phyloP scores from a whole-genome alignment of 2,797 vertebrate genomes.

The Molossus molossus region DNA sequence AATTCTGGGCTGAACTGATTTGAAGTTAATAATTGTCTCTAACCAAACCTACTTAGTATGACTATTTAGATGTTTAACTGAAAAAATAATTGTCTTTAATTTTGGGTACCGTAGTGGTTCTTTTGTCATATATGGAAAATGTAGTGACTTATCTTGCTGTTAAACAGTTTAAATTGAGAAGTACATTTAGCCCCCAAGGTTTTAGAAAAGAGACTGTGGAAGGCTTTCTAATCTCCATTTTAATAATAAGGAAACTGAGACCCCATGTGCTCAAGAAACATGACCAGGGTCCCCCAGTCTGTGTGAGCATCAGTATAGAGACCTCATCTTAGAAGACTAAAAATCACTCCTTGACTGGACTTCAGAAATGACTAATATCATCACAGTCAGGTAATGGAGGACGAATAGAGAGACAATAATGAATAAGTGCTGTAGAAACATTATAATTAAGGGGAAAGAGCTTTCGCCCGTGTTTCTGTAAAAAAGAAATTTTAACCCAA shows the following conservation, averaged over 20 bases:
- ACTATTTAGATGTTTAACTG: not conserved
- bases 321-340: not conserved
- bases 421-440: not conserved
- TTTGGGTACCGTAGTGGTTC: not conserved
- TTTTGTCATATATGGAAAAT: not conserved
- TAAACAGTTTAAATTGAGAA: not conserved
- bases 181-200: not conserved
- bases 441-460: conserved; percentile 25
- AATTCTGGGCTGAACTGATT: conserved; percentile 24
- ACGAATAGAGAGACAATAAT: conserved; percentile 1
- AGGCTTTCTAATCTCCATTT: not conserved
- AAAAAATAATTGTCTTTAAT: not conserved
- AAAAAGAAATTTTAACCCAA: conserved; percentile 1
- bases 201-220: not conserved
- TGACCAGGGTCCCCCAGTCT: not conserved
- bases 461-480: not conserved
- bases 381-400: not conserved
- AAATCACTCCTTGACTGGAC: not conserved
- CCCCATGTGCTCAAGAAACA: not conserved
- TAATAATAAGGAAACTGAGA: not conserved
- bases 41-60: not conserved
- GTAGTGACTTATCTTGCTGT: not conserved
- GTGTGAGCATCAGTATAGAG: not conserved
- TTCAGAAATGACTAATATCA: not conserved
- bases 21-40: not conserved